Conservation (phyloP, 2,888 invertebrate species). For the Hymenopus coronatus region DNA sequence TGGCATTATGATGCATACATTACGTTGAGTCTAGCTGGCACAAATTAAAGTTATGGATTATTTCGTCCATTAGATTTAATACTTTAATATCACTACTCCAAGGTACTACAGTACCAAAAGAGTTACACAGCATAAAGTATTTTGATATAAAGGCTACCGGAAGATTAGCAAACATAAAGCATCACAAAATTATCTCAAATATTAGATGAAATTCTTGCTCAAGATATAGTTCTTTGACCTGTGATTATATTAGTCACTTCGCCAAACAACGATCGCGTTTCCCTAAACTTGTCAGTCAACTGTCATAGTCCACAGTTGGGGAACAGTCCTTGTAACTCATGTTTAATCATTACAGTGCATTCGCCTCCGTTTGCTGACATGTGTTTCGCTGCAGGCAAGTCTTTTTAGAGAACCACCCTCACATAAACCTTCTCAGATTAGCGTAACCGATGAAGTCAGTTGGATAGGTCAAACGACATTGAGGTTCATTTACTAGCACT, state of each 20-base stretch:
- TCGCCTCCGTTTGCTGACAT: not conserved
- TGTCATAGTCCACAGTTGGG: not conserved
- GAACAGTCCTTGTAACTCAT: not conserved
- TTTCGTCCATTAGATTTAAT: no score
- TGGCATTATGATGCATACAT: no score
- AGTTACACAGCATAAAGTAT: no score
- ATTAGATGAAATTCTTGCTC: no score
- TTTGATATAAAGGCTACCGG: no score
- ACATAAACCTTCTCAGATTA: not conserved
- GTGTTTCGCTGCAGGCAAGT: not conserved
- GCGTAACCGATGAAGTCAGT: not conserved
- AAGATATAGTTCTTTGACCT: not conserved
- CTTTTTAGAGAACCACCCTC: not conserved
- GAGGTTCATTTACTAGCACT: not conserved
- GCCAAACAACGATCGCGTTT: not conserved
- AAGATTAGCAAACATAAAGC: no score
- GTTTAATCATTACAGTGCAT: not conserved
- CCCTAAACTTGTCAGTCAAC: not conserved
- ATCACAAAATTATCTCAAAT: no score
- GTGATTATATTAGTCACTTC: not conserved
- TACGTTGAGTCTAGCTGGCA: no score
- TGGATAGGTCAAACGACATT: not conserved
- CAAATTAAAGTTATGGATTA: no score
- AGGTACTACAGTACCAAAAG: no score
- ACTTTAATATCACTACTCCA: no score